Base-by-base conservation (phyloP, 2,888 invertebrate species). In the Eilema depressum region DNA sequence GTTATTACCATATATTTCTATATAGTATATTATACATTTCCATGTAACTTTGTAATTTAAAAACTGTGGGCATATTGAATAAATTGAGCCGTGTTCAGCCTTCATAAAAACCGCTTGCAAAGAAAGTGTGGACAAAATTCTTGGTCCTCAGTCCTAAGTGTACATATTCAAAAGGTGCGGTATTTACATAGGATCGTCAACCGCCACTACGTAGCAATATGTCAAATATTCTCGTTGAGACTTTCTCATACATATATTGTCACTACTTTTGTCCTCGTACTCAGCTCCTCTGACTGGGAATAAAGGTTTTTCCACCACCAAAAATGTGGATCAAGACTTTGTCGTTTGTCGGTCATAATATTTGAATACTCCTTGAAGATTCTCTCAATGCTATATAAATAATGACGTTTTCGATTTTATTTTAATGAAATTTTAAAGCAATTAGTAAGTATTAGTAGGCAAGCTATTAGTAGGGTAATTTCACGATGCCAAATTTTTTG, bases 391-490 rank as follows among this genome's bases (percentile, higher is more conserved):
- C 80, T 79, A 83, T 79, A 85, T 83, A 85, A 88, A 87, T 88
- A 89, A 90, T 89, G 86, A 87, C 86, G 84, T 87, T 87, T 91
- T 87, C 83, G 11, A 12, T 12, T 1, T 12, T 3, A 12, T 37
- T 37, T 37, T n/a, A n/a, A n/a, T n/a, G n/a, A n/a, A n/a, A n/a
- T n/a, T n/a, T n/a, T n/a, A n/a, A n/a, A n/a, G n/a, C n/a, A n/a
- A n/a, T n/a, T n/a, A n/a, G n/a, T n/a, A n/a, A n/a, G n/a, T n/a
- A n/a, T n/a, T n/a, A n/a, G n/a, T n/a, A n/a, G n/a, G n/a, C n/a
- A n/a, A n/a, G n/a, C n/a, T n/a, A n/a, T n/a, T n/a, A n/a, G n/a
- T n/a, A n/a, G n/a, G n/a, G n/a, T n/a, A n/a, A n/a, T n/a, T n/a
- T n/a, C n/a, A n/a, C n/a, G n/a, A n/a, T n/a, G n/a, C n/a, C n/a